Evolutionary conservation across 2,888 invertebrate species (phyloP).

Genomic region (Netelia melanura): DNA sequence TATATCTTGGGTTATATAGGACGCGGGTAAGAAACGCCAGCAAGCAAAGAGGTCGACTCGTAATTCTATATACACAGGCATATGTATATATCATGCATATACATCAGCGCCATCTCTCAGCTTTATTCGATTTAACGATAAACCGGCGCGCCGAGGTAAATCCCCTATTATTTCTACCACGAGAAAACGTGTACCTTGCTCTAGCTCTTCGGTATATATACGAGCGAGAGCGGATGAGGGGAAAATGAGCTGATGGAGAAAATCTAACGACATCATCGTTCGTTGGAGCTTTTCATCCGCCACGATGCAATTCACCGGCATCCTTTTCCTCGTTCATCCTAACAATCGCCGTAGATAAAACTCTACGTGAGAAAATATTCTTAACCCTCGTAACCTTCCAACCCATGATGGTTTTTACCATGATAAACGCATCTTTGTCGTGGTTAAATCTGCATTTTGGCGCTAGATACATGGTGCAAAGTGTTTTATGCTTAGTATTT

Average conservation of each 20-base stretch:
- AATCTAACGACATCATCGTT: constrained; percentile 48
- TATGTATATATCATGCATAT: constrained; percentile 15
- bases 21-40: not conserved
- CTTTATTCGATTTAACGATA: constrained; percentile 49
- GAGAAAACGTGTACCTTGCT: constrained; percentile 24
- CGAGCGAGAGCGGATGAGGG: constrained; percentile 27
- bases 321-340: constrained; percentile 30
- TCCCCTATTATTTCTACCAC: constrained; percentile 35
- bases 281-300: constrained; percentile 20
- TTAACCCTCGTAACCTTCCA: constrained; percentile 1
- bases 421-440: constrained; percentile 12
- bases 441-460: not conserved
- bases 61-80: not conserved
- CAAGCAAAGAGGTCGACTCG: not conserved
- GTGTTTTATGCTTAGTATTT: too few species aligned
- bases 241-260: constrained; percentile 60
- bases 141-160: constrained; percentile 26
- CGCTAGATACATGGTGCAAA: not conserved
- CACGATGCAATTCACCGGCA: constrained; percentile 34
- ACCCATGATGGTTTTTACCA: not conserved
- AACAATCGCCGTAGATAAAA: constrained; percentile 21
- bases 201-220: not conserved
- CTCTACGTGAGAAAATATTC: constrained; percentile 35
- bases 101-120: not conserved
- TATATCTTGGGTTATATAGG: not conserved